Percentiles rank a stretch among this genome's conserved stretches.
These are phyloP conservation scores for Limnephilus marmoratus DNA, from an alignment of 2,888 invertebrate genomes.

Conservation along the genomic window DNA sequence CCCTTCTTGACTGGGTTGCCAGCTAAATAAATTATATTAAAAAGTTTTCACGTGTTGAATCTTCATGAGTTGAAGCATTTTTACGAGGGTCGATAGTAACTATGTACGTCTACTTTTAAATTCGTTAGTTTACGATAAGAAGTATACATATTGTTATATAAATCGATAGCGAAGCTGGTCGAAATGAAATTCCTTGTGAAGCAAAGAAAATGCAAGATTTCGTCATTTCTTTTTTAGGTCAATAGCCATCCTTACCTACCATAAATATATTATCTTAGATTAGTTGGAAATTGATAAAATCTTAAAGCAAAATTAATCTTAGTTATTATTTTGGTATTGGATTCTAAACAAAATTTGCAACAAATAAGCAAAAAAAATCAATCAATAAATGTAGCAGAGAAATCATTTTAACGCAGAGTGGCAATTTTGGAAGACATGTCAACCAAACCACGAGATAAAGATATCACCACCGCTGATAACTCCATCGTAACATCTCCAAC, in stretches of 20 bases:
- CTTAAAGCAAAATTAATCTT: neutral
- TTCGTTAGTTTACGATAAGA: slow-evolving; percentile 11
- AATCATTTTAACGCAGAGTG: neutral
- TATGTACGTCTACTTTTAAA: neutral
- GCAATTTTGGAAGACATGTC: neutral
- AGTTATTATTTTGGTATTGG: neutral
- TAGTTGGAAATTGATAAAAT: neutral
- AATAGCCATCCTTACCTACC: neutral
- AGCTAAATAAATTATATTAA: neutral
- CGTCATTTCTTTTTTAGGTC: neutral
- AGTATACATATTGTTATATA: neutral
- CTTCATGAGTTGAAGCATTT: neutral
- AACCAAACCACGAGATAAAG: neutral
- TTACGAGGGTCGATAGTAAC: slow-evolving; percentile 3
- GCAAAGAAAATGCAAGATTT: neutral
- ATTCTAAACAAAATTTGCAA: neutral
- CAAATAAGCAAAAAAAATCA: neutral
- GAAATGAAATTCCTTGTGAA: neutral
- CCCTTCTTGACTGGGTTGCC: neutral
- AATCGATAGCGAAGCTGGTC: neutral
- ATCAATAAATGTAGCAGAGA: neutral
- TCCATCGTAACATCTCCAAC: neutral
- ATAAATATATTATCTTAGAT: neutral
- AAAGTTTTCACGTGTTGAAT: neutral
- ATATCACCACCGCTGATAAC: neutral